These are phyloP conservation scores for Alca torda DNA, from an alignment of 2,797 vertebrate species.

Conservation along the genomic window DNA sequence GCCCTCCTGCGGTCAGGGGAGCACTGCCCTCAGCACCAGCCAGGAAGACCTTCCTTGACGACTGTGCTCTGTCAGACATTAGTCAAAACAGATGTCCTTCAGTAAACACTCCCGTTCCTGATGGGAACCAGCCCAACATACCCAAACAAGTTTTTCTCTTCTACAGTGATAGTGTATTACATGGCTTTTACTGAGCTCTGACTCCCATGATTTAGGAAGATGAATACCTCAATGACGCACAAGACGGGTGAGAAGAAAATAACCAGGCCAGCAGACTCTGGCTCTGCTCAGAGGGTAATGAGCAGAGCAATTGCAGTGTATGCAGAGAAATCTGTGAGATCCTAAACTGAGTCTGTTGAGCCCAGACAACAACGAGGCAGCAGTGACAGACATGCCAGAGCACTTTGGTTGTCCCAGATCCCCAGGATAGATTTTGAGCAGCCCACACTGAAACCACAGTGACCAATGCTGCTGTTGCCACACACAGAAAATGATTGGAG, in stretches of 20 bases:
- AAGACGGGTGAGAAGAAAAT: neutral
- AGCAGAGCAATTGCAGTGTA: neutral
- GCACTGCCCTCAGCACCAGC: neutral
- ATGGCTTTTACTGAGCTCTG: neutral
- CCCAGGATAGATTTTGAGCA: neutral
- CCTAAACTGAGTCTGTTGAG: neutral
- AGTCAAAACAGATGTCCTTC: neutral
- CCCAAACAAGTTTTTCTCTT: neutral
- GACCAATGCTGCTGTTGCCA: neutral
- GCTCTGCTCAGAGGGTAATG: neutral
- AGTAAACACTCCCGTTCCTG: neutral
- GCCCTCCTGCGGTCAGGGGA: neutral
- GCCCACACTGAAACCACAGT: neutral
- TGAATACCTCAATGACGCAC: neutral
- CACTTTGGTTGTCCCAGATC: neutral
- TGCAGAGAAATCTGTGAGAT: neutral
- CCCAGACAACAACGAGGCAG: neutral
- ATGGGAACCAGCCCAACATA: neutral
- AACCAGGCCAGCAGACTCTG: neutral
- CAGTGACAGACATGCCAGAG: neutral
- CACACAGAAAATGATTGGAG: neutral
- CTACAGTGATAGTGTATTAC: neutral
- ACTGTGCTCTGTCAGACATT: neutral
- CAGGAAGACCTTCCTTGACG: rapidly evolving
- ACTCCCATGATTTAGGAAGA: neutral